Base-by-base conservation (phyloP, 2,888 invertebrate species). In the Suillia variegata region DNA sequence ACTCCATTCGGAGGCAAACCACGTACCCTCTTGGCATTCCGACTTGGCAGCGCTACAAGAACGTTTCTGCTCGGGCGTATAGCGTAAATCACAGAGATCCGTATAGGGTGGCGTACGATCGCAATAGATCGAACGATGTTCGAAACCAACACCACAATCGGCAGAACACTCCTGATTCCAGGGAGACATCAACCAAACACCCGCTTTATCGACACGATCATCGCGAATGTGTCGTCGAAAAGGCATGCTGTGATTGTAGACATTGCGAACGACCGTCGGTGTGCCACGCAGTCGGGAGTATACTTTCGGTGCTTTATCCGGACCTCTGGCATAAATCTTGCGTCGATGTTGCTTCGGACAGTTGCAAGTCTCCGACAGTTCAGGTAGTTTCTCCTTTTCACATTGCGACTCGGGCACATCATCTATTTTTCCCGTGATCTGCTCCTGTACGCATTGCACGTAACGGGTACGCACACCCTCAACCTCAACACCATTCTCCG, bases 1-100 rank as follows among this genome's bases (percentile, higher is more conserved):
- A 34, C 86, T 85, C 89, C 90, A 91, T 6, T 88, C 87, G 38
- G 93, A 90, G 26, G 88, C 85, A 76, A 93, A 94, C 95, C 95
- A 95, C 70, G 88, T 85, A 2, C 90, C 89, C 34, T 80, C 81
- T 69, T 83, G 87, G 79, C 89, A 93, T 71, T 85, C 86, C 63
- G 85, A 85, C 62, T 85, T 86, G 6, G 18, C 42, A 1, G 6
- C 26, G 3, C 87, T 84, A 74, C 92, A 93, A 2, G 86, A 83
- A 66, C 90, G 85, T 1, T 86, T 85, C 2, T 85, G 82, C 66
- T 86, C 85, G 1, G 92, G 86, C 62, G 84, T 84, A 63, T 78
- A 82, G 68, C 84, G 85, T 71, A 85, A 83, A 61, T 85, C 83
- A 71, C 87, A 86, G 10, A 86, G 85, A 34, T 85, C 84, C 1